A percentile compares a stretch with the other conserved stretches of the same genome.
Conservation (phyloP, 2,113 vertebrate genomes). For the Myrmecobius fasciatus region DNA sequence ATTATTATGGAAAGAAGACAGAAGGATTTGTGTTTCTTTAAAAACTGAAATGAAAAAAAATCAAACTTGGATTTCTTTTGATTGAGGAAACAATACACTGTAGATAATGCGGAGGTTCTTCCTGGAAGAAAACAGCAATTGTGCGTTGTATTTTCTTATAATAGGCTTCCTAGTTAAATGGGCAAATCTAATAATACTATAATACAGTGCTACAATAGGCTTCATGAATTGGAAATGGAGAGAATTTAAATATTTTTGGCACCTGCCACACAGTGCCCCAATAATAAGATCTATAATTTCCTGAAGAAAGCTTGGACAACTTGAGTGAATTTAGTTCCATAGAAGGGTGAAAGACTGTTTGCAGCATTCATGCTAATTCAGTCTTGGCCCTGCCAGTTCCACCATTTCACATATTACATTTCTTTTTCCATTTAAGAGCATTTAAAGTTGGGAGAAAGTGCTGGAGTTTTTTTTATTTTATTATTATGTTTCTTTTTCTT, state of each 20-base stretch:
- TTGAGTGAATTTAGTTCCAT: conserved; percentile 69
- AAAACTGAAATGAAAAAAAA: conserved; percentile 40
- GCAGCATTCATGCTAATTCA: conserved; percentile 58
- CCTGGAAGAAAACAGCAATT: conserved; percentile 83
- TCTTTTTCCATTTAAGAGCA: conserved; percentile 65
- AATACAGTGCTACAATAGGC: conserved; percentile 81
- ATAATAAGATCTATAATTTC: conserved; percentile 83
- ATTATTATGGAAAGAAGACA: conserved; percentile 49
- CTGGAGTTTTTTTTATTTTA: conserved; percentile 20
- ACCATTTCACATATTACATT: conserved; percentile 51
- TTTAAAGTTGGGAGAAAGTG: conserved; percentile 22
- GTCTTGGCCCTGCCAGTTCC: conserved; percentile 14
- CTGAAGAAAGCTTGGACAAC: conserved; percentile 68
- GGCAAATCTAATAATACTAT: conserved; percentile 84
- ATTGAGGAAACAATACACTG: conserved; percentile 71
- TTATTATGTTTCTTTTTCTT: conserved; percentile 20
- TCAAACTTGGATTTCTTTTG: conserved; percentile 75
- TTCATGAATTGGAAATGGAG: conserved; percentile 83
- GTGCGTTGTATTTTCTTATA: conserved; percentile 80
- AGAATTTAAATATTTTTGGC: conserved; percentile 84
- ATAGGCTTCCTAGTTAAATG: conserved; percentile 81
- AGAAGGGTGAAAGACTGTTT: conserved; percentile 66
- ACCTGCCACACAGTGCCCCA: conserved; percentile 79
- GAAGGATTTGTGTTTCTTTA: conserved; percentile 59
- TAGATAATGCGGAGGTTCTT: conserved; percentile 80